These are phyloP conservation scores for Cetoscarus ocellatus DNA, from an alignment of 2,797 vertebrate genomes.

Conservation along the genomic window DNA sequence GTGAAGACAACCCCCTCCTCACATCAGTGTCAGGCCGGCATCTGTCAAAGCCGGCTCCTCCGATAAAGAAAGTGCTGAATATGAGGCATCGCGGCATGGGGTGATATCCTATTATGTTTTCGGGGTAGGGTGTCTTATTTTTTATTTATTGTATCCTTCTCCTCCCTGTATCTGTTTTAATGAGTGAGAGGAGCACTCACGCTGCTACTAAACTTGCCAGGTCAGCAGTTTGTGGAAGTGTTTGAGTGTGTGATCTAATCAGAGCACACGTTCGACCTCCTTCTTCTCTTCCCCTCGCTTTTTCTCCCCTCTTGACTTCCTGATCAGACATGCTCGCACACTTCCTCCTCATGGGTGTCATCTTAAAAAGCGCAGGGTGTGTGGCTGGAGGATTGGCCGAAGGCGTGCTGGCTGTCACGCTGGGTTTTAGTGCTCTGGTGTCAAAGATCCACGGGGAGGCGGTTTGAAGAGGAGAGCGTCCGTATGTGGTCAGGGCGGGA, in stretches of 20 bases:
- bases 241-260: slow-evolving; percentile 57
- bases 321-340: slow-evolving; percentile 34
- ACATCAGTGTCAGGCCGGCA: slow-evolving; percentile 58
- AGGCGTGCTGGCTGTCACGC: slow-evolving; percentile 40
- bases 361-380: slow-evolving; percentile 4
- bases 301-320: slow-evolving; percentile 10
- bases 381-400: slow-evolving; percentile 38
- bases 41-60: slow-evolving; percentile 59
- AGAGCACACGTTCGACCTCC: not conserved
- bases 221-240: slow-evolving; percentile 66
- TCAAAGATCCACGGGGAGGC: slow-evolving; percentile 60
- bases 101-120: slow-evolving; percentile 80
- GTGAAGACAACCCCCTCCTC: slow-evolving; percentile 12
- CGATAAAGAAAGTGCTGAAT: slow-evolving; percentile 77
- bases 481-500: slow-evolving; percentile 66
- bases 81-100: slow-evolving; percentile 62
- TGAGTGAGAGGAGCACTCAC: slow-evolving; percentile 49
- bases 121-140: slow-evolving; percentile 57
- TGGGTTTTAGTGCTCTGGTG: slow-evolving; percentile 57
- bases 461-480: slow-evolving; percentile 59
- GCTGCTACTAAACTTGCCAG: slow-evolving; percentile 56
- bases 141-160: slow-evolving; percentile 65
- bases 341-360: slow-evolving; percentile 25
- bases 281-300: not conserved
- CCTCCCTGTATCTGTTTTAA: slow-evolving; percentile 69